Base-by-base conservation (phyloP, 1,140 invertebrate genomes). In the Trichonephila clavipes region DNA sequence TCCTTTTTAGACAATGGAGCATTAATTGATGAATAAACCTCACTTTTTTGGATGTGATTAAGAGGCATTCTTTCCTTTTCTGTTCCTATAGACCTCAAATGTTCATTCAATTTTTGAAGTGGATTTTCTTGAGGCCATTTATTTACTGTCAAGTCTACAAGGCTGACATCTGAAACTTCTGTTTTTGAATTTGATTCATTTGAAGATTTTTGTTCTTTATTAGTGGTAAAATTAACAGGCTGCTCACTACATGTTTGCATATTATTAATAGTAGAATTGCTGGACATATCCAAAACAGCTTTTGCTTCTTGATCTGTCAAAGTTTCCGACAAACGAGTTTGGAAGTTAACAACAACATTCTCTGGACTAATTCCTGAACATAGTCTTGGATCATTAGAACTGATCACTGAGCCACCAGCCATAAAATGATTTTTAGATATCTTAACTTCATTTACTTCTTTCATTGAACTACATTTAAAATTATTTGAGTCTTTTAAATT, bases 101-200 rank as follows among this genome's bases (percentile, higher is more conserved):
- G 90, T 61, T 92, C 82, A 92, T 92, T 92, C 44, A 92, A 58
- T 86, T 92, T 85, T 61, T 85, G 28, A 69, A 92, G 82, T 28
- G 90, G 90, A 61, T 92, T 86, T 64, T 64, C 24, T 58, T 92
- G 61, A 19, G 28, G 21, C 66, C 58, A 58, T 19, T 90, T 88
- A 24, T 34, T 69, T 62, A 62, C 19, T 34, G 85, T n/a, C 14
- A 83, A 83, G 24, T 83, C 82, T n/a, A 83, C 82, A 58, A 51
- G 21, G 51, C 19, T 51, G 19, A 7, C 19, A n/a, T 40, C 72
- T 18, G 72, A 77, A n/a, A 16, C 21, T 14, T 62, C 64, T 18
- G 10, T 21, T 34, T 64, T 64, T 21, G 62, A 18, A 64, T 88
- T 64, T 12, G 62, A 58, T 40, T 24, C 44, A 14, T 88, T 88